Evolutionary conservation across 2,113 vertebrate species (phyloP), one percentile per base, ranked within the genome.

Genomic region (Malurus alboscapulatus): DNA sequence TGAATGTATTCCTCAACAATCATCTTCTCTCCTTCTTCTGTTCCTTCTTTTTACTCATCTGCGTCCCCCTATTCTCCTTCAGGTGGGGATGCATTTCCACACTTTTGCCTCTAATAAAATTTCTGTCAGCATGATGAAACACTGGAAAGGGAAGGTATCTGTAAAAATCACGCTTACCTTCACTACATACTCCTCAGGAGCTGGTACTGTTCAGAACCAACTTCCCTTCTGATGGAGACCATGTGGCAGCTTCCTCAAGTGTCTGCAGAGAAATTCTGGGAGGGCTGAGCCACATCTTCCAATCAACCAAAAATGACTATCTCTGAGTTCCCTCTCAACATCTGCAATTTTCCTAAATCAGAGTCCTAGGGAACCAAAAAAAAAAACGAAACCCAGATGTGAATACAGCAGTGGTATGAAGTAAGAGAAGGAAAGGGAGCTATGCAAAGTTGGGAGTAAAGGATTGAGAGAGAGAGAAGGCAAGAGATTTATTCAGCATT

Each of bases 401-500:
- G 20, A 88, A 81, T 90, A 75, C 6, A 42, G 26, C 26, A 10
- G 10, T 72, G 13, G 72, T 12, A 61, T 67, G 62, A 87, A 96
- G 66, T 68, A 48, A 86, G 67, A 63, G 44, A 84, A 78, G 26
- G 32, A 92, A 36, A 83, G 9, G 44, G 34, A 90, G 32, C 74
- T 51, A 69, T 30, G 63, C 29, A 80, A 62, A 84, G 58, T 77
- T 55, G 44, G 27, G 40, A 93, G n/a, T 34, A 51, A 75, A 84
- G 90, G 67, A 78, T 7, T 62, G 74, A 80, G n/a, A 86, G 55
- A 82, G 15, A 63, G 30, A 81, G 38, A 94, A 85, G 34, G 85
- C 47, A 83, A 86, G 75, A 95, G 95, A 96, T 95, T 94, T 96
- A 96, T 97, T 97, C 90, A 95, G 96, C 89, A 93, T 97, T 96